phyloP scores from a whole-genome alignment of 2,888 invertebrate genomes.

The Cosmorhoe ocellata region DNA sequence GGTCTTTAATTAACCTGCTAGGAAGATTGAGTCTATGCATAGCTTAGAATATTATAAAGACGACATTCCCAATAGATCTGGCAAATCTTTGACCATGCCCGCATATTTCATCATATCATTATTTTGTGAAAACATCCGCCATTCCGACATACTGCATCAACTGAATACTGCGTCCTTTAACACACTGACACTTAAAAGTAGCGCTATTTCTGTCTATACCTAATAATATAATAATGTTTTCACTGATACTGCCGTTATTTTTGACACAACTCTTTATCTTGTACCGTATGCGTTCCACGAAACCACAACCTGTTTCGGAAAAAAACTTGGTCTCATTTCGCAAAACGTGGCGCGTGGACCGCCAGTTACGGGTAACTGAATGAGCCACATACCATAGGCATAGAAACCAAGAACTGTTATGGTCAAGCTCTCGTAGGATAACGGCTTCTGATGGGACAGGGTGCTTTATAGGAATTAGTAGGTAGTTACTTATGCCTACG shows the following conservation, averaged over 20 bases:
- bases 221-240: constrained; percentile 10
- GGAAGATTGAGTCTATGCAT: constrained; percentile 10
- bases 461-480: constrained; percentile 13
- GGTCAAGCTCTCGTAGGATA: constrained; percentile 45
- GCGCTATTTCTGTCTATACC: constrained; percentile 6
- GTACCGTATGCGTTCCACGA: constrained; percentile 24
- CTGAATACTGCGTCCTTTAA: too few species aligned
- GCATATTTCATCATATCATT: too few species aligned
- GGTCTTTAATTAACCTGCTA: constrained; percentile 12
- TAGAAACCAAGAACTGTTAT: constrained; percentile 52
- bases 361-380: constrained; percentile 38
- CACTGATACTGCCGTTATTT: constrained; percentile 29
- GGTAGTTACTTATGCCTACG: not conserved
- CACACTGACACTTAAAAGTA: not conserved
- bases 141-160: too few species aligned
- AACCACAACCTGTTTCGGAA: constrained; percentile 28
- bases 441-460: constrained; percentile 42
- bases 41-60: not conserved
- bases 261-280: constrained; percentile 31
- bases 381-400: constrained; percentile 41
- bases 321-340: constrained; percentile 26
- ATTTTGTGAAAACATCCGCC: too few species aligned
- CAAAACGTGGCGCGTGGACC: constrained; percentile 38
- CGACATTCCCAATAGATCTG: not conserved
- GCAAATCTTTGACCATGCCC: not conserved